These are phyloP conservation scores for Nemotelus pantherinus DNA, from an alignment of 2,888 invertebrate genomes.

Conservation along the genomic window DNA sequence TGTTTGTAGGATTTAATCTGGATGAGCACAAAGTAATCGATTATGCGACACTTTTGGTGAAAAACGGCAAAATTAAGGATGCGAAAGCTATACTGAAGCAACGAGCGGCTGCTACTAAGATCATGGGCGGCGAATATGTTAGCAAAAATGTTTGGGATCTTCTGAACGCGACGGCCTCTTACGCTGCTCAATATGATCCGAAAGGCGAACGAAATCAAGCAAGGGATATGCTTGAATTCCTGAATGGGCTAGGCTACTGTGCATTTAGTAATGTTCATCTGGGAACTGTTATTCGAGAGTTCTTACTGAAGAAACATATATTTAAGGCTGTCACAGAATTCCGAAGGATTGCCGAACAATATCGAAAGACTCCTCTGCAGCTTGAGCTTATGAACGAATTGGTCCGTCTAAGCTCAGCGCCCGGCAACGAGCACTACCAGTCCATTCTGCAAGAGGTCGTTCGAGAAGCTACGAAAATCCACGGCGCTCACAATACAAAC, in stretches of 20 bases:
- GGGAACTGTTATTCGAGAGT: conserved; percentile 71
- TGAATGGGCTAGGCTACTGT: conserved; percentile 69
- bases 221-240: conserved; percentile 67
- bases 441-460: conserved; percentile 62
- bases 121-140: conserved; percentile 65
- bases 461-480: conserved; percentile 60
- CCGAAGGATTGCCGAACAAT: conserved; percentile 65
- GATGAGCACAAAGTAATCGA: conserved; percentile 76
- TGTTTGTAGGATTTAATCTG: conserved; percentile 66
- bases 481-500: conserved; percentile 64
- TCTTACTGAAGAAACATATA: conserved; percentile 68
- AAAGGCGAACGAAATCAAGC: conserved; percentile 61
- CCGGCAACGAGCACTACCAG: conserved; percentile 53
- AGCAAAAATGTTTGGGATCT: conserved; percentile 72
- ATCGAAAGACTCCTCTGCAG: conserved; percentile 73
- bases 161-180: conserved; percentile 67
- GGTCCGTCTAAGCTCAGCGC: conserved; percentile 59
- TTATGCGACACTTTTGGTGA: conserved; percentile 70
- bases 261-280: conserved; percentile 68
- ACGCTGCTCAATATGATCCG: conserved; percentile 52
- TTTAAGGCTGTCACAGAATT: conserved; percentile 69
- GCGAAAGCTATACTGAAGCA: conserved; percentile 65
- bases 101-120: conserved; percentile 66
- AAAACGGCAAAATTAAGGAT: conserved; percentile 59
- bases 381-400: conserved; percentile 69